Conservation (phyloP, 2,797 vertebrate genomes). For the Galagoides demidoff region DNA sequence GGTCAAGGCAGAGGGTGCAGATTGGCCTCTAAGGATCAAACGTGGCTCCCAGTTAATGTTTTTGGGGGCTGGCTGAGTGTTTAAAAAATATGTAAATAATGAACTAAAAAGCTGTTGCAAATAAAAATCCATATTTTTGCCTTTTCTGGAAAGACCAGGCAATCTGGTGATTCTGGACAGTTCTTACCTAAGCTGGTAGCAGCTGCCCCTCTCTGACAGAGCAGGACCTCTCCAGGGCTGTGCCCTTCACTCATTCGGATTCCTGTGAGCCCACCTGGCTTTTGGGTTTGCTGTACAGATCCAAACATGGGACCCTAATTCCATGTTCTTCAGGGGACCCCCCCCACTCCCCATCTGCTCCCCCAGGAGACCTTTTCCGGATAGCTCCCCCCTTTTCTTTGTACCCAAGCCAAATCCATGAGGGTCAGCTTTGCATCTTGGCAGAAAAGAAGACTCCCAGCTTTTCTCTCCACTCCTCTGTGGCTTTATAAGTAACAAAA, state of each 20-base stretch:
- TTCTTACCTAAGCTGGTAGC: background rate
- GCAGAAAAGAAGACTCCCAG: background rate
- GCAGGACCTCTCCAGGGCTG: too few species aligned
- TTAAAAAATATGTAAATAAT: background rate
- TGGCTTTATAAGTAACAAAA: background rate
- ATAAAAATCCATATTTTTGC: background rate
- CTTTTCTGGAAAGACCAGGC: background rate
- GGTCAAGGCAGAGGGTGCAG: background rate
- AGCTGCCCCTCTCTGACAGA: background rate
- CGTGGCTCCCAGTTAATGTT: background rate
- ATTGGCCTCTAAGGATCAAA: background rate
- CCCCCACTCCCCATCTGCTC: background rate
- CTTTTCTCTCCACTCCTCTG: background rate
- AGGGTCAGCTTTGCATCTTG: background rate
- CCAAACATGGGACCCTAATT: background rate
- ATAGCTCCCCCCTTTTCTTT: background rate
- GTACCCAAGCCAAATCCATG: background rate
- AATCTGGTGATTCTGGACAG: background rate
- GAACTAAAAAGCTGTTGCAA: background rate
- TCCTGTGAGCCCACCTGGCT: background rate
- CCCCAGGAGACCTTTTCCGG: accelerated
- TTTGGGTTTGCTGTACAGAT: background rate
- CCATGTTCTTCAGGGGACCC: background rate
- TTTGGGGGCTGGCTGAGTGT: background rate
- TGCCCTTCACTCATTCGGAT: background rate